Base-by-base conservation (phyloP, 2,888 invertebrate genomes). In the Pachymerium ferrugineum region DNA sequence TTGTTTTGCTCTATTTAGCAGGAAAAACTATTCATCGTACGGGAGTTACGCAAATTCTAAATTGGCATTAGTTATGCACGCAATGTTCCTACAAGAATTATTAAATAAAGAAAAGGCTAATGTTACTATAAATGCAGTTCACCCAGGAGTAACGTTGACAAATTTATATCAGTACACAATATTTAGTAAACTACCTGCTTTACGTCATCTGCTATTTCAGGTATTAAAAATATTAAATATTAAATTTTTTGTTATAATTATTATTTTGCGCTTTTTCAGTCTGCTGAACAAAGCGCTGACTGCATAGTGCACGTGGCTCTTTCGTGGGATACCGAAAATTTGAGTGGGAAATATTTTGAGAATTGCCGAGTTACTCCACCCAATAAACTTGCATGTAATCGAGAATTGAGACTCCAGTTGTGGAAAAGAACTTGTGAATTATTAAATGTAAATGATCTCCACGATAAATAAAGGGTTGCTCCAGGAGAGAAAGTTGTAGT, bases 131-230 rank as follows among this genome's bases (percentile, higher is more conserved):
- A 89, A 88, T 79, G 86, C 91, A 0, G 89, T 93, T 2, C 95
- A 96, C 84, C 95, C 96, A 0, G 95, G 95, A 31, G 86, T 95
- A 72, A 92, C 94, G 0, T 86, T 90, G 80, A 94, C 94, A 0
- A 92, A 92, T 28, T 28, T 71, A 12, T 71, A 71, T 38, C 38
- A 71, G 25, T 19, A 71, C 25, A 38, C 71, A 1, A 19, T 33
- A 10, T 35, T 71, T 16, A n/a, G n/a, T n/a, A n/a, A n/a, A n/a
- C n/a, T n/a, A n/a, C n/a, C n/a, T n/a, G n/a, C n/a, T n/a, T n/a
- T n/a, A n/a, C n/a, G n/a, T n/a, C n/a, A n/a, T n/a, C n/a, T n/a
- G n/a, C n/a, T n/a, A n/a, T 35, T 35, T 35, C 12, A n/a, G 35
- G 12, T 33, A 8, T 33, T 33, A 8, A 33, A 33, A 8, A 12